Percentiles rank a stretch among this genome's conserved stretches.
These are phyloP conservation scores for Etheostoma perlongum DNA, from an alignment of 2,797 vertebrate genomes.

Conservation along the genomic window DNA sequence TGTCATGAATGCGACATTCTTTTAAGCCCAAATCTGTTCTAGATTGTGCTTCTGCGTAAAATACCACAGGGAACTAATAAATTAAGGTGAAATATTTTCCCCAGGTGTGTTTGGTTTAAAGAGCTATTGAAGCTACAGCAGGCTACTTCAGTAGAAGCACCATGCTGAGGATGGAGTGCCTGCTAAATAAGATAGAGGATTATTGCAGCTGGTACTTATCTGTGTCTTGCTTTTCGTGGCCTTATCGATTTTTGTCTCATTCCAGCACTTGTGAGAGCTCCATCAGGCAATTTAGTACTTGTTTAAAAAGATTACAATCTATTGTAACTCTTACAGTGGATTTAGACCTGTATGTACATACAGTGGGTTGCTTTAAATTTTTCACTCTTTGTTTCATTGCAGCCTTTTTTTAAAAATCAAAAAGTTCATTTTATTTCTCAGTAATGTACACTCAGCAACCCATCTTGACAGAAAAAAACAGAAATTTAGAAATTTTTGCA, in stretches of 20 bases:
- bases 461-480: no score
- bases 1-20: not conserved
- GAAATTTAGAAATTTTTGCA: no score
- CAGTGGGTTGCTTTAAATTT: no score
- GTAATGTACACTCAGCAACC: no score
- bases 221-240: constrained; percentile 53
- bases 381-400: no score
- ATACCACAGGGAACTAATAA: constrained; percentile 35
- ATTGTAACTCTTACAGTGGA: not conserved
- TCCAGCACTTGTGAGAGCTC: constrained; percentile 49
- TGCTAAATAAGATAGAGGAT: constrained; percentile 42
- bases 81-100: constrained; percentile 54
- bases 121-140: constrained; percentile 34
- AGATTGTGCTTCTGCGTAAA: constrained; percentile 6
- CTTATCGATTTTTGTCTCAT: constrained; percentile 57
- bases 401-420: no score
- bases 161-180: constrained; percentile 52
- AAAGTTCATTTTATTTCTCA: no score
- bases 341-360: not conserved
- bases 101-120: constrained; percentile 60
- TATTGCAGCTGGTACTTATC: constrained; percentile 61
- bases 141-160: constrained; percentile 23
- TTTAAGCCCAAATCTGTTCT: not conserved
- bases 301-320: constrained; percentile 12
- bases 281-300: constrained; percentile 43